Conservation (phyloP, 2,797 vertebrate species). For the Balearica regulorum region DNA sequence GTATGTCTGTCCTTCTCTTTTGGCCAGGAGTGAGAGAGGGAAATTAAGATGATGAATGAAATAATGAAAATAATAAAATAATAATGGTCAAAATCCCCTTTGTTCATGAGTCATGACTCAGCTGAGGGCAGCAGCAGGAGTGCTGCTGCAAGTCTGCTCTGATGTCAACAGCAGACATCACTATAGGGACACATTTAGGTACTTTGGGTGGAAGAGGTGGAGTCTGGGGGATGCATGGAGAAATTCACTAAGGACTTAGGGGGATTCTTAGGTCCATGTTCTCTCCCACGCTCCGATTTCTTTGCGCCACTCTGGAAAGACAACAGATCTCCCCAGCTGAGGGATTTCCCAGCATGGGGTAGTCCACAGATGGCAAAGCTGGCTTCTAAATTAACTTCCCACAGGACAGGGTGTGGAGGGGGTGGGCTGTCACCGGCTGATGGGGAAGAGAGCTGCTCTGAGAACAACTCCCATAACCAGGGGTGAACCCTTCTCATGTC, state of each 20-base stretch:
- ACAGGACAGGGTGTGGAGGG: conserved; percentile 33
- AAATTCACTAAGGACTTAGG: background rate
- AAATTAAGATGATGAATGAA: conserved; percentile 69
- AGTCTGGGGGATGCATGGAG: background rate
- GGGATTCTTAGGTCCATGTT: conserved; percentile 14
- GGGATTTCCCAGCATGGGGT: conserved; percentile 57
- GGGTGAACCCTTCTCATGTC: background rate
- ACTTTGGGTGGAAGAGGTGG: conserved; percentile 26
- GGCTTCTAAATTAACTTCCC: conserved; percentile 57
- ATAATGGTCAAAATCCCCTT: conserved; percentile 60
- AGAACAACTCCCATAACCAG: background rate
- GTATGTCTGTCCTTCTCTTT: conserved; percentile 3
- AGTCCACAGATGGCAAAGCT: conserved; percentile 58
- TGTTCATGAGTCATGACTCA: conserved; percentile 58
- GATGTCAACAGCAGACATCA: conserved; percentile 44
- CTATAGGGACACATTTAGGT: background rate
- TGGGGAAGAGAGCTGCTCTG: background rate
- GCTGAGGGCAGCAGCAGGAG: conserved; percentile 42
- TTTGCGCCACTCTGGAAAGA: conserved; percentile 3
- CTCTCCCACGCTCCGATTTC: conserved; percentile 38
- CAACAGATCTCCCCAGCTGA: conserved; percentile 56
- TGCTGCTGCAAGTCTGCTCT: conserved; percentile 19
- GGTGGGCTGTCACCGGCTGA: conserved; percentile 29
- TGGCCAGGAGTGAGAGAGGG: conserved; percentile 37
- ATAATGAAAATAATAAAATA: conserved; percentile 71